These are phyloP conservation scores for Bucorvus abyssinicus DNA, from an alignment of 2,797 vertebrate species.

Conservation along the genomic window DNA sequence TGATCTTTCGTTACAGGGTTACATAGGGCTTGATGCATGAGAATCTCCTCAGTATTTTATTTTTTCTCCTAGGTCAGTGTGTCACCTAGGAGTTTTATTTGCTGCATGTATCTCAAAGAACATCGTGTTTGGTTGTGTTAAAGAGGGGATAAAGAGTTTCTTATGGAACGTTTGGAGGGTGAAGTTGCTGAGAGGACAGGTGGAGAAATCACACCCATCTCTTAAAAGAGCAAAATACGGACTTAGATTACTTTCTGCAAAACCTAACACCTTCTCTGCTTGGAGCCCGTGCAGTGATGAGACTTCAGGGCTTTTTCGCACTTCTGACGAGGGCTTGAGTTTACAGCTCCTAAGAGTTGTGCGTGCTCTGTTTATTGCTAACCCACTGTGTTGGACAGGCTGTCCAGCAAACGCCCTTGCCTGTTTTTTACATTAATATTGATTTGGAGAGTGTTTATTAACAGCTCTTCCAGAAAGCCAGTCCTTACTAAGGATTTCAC, in stretches of 20 bases:
- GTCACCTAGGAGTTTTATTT: background rate
- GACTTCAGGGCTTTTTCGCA: background rate
- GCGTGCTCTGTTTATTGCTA: background rate
- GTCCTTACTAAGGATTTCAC: background rate
- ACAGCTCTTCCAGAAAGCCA: background rate
- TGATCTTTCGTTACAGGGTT: background rate
- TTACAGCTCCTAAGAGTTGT: background rate
- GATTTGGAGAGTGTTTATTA: background rate
- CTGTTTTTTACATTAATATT: background rate
- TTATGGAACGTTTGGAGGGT: background rate
- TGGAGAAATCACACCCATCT: background rate
- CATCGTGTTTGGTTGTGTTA: background rate
- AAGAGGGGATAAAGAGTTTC: background rate
- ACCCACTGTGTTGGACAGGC: background rate
- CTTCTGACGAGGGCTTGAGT: background rate
- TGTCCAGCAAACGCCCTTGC: background rate
- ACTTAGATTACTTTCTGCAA: background rate
- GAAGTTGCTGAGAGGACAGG: background rate
- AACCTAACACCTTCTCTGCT: background rate
- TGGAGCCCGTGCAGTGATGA: background rate
- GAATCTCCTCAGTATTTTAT: background rate
- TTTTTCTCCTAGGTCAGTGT: background rate
- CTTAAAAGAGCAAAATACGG: background rate
- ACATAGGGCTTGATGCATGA: background rate
- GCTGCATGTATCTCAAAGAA: background rate